Conservation (phyloP, 2,797 vertebrate genomes). For the Myotis findleyi region DNA sequence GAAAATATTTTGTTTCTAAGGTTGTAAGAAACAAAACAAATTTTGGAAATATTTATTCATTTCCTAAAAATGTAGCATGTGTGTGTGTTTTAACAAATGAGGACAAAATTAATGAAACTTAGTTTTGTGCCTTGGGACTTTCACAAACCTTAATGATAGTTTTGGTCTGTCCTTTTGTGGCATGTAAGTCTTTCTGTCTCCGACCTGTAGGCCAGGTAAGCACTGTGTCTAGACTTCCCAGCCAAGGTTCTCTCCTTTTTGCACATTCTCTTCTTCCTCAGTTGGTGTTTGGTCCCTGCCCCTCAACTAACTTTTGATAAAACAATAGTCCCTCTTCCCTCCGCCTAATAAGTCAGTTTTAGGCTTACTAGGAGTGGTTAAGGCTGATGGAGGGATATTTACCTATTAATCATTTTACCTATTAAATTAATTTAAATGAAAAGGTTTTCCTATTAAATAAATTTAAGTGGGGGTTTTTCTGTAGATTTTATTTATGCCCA, state of each 20-base stretch:
- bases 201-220: background rate
- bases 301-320: background rate
- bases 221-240: background rate
- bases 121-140: background rate
- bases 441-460: background rate
- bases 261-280: background rate
- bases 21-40: constrained; percentile 28
- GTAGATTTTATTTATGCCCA: background rate
- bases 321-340: background rate
- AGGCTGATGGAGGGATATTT: background rate
- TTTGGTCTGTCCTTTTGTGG: background rate
- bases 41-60: background rate
- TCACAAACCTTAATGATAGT: background rate
- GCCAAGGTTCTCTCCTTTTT: background rate
- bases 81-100: background rate
- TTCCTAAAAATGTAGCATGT: background rate
- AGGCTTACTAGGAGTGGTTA: background rate
- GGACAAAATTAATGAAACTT: background rate
- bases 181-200: background rate
- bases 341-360: background rate
- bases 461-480: background rate
- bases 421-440: background rate
- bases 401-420: background rate
- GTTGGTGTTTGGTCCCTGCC: background rate
- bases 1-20: background rate